phyloP scores from a whole-genome alignment of 2,888 invertebrate species.

The Adela reaumurella region DNA sequence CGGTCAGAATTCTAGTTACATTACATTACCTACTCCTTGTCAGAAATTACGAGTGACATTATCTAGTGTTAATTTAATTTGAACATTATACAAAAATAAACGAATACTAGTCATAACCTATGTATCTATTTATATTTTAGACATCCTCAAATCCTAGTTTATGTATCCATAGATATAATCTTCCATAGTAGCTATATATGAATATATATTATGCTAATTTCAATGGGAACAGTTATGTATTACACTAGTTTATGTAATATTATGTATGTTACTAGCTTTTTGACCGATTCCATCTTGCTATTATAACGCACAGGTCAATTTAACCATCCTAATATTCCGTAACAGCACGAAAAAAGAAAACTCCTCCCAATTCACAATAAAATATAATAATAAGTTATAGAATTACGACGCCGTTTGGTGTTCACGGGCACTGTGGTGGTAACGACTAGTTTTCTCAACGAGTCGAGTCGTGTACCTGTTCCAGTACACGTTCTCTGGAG shows the following conservation, averaged over 20 bases:
- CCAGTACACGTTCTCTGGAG: background rate
- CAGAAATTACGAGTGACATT: conserved; percentile 47
- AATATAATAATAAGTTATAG: no score
- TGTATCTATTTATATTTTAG: background rate
- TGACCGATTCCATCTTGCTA: conserved; percentile 47
- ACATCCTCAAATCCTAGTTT: background rate
- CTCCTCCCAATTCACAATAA: no score
- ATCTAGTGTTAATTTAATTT: conserved; percentile 56
- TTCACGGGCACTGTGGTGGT: background rate
- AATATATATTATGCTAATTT: conserved; percentile 49
- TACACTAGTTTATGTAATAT: conserved; percentile 7
- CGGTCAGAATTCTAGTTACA: conserved; percentile 49
- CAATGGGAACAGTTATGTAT: conserved; percentile 36
- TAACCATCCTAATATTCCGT: conserved; percentile 1
- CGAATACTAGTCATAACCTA: background rate
- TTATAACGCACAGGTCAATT: conserved; percentile 42
- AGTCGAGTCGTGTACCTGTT: background rate
- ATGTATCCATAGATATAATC: background rate
- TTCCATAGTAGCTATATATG: conserved; percentile 17
- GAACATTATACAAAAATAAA: conserved; percentile 8
- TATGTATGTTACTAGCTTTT: conserved; percentile 33
- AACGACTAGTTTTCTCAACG: background rate
- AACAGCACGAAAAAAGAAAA: no score
- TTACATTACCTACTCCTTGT: conserved; percentile 19
- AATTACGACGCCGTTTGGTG: background rate